Conservation (phyloP, 1,140 invertebrate species). For the Drosophila sechellia region DNA sequence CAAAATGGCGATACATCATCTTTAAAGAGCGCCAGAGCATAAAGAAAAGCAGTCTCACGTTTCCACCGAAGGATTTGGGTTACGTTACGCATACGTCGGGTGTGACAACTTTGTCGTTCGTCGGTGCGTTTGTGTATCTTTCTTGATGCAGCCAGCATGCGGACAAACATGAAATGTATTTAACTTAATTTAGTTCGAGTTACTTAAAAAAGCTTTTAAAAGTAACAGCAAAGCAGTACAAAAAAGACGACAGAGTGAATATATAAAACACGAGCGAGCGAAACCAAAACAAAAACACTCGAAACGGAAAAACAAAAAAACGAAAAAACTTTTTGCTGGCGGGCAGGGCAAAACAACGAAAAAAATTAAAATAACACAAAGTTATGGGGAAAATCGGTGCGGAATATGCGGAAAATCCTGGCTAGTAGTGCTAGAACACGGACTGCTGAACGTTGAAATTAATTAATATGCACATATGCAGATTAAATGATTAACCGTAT, state of each 20-base stretch:
- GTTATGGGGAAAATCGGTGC: not conserved
- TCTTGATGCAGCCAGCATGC: slow-evolving; percentile 17
- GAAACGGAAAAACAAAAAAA: slow-evolving; percentile 19
- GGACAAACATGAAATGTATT: slow-evolving; percentile 56
- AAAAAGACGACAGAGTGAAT: slow-evolving; percentile 6
- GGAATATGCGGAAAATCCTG: not conserved
- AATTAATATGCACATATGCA: slow-evolving; percentile 82
- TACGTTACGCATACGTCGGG: slow-evolving; percentile 52
- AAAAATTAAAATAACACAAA: slow-evolving; percentile 2
- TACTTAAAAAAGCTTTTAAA: slow-evolving; percentile 83
- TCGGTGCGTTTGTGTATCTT: slow-evolving; percentile 1
- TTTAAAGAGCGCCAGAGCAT: not conserved
- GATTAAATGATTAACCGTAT: slow-evolving; percentile 77
- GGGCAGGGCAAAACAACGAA: not conserved
- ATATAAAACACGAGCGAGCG: slow-evolving; percentile 26
- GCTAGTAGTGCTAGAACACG: not conserved
- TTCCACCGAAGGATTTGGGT: slow-evolving; percentile 7
- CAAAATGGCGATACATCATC: slow-evolving; percentile 13
- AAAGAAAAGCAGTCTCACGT: not conserved
- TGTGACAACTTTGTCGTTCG: slow-evolving; percentile 11
- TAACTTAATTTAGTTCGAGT: slow-evolving; percentile 80
- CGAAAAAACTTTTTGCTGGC: slow-evolving; percentile 24
- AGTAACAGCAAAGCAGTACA: slow-evolving; percentile 48
- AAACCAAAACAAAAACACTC: slow-evolving; percentile 47
- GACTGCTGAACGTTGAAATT: slow-evolving; percentile 19